A percentile compares a stretch with the other conserved stretches of the same genome.
These are phyloP conservation scores for Dione vanillae DNA, from an alignment of 2,888 invertebrate genomes.

Conservation along the genomic window DNA sequence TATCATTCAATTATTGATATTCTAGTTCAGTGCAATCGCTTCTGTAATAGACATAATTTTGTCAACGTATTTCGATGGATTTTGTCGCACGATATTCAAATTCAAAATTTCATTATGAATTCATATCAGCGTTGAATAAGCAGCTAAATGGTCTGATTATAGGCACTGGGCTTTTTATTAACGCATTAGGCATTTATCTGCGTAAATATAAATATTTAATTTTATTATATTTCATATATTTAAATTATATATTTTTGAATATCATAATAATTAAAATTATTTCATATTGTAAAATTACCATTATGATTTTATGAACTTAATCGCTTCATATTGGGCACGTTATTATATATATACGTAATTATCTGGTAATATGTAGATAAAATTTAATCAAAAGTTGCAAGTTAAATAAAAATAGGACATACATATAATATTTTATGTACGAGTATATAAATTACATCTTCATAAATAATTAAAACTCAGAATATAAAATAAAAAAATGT, in stretches of 20 bases:
- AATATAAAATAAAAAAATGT: background rate
- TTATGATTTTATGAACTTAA: background rate
- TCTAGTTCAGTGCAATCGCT: conserved; percentile 41
- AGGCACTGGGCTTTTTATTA: conserved; percentile 44
- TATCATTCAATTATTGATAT: conserved; percentile 48
- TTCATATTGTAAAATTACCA: background rate
- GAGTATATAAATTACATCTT: background rate
- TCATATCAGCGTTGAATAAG: conserved; percentile 69
- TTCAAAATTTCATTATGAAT: conserved; percentile 71
- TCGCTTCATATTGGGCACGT: background rate
- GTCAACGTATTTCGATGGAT: conserved; percentile 41
- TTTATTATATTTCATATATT: conserved; percentile 17
- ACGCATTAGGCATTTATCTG: conserved; percentile 31
- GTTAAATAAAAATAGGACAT: too few relatives aligned
- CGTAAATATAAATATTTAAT: conserved; percentile 41
- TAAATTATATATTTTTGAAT: conserved; percentile 14
- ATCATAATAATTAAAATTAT: conserved; percentile 25
- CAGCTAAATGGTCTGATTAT: conserved; percentile 65
- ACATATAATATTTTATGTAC: too few relatives aligned
- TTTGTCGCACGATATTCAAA: conserved; percentile 70
- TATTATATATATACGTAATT: background rate
- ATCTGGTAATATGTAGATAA: too few relatives aligned
- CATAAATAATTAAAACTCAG: background rate
- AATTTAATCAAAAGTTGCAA: too few relatives aligned
- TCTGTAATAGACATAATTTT: conserved; percentile 44